Evolutionary conservation across 2,113 vertebrate species (phyloP).

Genomic region (Reinhardtius hippoglossoides): DNA sequence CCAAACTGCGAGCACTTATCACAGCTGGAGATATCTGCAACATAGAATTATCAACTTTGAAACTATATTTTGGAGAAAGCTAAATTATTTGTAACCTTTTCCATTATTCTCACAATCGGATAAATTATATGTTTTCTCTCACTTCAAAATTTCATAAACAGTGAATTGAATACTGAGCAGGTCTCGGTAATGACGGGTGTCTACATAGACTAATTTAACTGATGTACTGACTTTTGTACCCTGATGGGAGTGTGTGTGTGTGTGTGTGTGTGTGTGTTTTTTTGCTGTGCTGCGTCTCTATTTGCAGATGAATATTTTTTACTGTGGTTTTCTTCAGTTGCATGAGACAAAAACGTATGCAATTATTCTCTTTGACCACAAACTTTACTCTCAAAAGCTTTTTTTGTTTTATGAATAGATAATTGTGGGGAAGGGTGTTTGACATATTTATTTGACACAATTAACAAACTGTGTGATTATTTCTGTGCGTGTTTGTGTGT

Average conservation of each 20-base stretch:
- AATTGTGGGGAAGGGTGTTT: background rate
- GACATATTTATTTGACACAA: too few relatives aligned
- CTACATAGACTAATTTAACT: slow-evolving; percentile 13
- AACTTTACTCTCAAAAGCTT: background rate
- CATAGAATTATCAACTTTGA: slow-evolving; percentile 10
- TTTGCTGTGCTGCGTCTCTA: slow-evolving; percentile 40
- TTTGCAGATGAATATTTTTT: slow-evolving; percentile 14
- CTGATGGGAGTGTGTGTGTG: slow-evolving; percentile 22
- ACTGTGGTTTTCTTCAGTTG: slow-evolving; percentile 15
- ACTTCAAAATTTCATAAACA: background rate
- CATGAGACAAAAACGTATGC: slow-evolving; percentile 6
- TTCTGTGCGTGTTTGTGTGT: too few relatives aligned
- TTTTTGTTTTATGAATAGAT: background rate
- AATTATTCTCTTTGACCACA: slow-evolving; percentile 14
- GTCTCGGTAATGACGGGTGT: slow-evolving; percentile 50
- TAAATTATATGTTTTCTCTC: slow-evolving; percentile 13
- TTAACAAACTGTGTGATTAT: too few relatives aligned
- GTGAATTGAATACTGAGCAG: slow-evolving; percentile 25
- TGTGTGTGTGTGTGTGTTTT: slow-evolving; percentile 2
- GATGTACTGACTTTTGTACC: slow-evolving; percentile 11
- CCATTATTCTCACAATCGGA: background rate
- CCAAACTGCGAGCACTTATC: slow-evolving; percentile 39
- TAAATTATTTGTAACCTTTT: background rate
- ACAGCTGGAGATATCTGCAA: slow-evolving; percentile 49
- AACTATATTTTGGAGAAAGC: background rate